A percentile compares a stretch with the other conserved stretches of the same genome.
Conservation (phyloP, 2,797 vertebrate species). For the Phalloptychus januarius region DNA sequence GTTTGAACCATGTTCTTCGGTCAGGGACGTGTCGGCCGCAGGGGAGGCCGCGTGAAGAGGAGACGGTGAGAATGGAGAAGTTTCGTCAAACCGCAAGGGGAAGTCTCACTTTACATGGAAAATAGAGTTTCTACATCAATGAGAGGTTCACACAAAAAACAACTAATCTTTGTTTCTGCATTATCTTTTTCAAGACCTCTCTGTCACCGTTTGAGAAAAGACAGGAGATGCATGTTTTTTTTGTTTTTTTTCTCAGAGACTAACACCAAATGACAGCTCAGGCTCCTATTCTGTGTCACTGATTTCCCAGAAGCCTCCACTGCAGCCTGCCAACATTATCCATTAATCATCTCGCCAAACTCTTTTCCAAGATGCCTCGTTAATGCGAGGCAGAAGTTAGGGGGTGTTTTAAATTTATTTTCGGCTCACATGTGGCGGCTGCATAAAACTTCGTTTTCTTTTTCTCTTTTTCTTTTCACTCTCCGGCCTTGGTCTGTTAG, state of each 20-base stretch:
- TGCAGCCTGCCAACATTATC: slow-evolving; percentile 63
- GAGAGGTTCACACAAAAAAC: background rate
- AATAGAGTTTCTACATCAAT: background rate
- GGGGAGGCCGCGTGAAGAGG: background rate
- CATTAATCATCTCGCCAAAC: slow-evolving; percentile 60
- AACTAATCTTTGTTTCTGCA: background rate
- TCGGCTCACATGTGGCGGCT: slow-evolving; percentile 19
- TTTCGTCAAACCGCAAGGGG: background rate
- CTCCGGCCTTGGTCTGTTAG: background rate
- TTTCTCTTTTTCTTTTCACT: slow-evolving; percentile 6
- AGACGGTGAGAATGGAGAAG: slow-evolving; percentile 14
- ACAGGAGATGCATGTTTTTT: no score
- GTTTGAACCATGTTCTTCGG: slow-evolving; percentile 13
- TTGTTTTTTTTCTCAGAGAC: background rate
- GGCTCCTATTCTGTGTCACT: slow-evolving; percentile 56
- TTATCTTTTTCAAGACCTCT: background rate
- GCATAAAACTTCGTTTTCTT: slow-evolving; percentile 8
- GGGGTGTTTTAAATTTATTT: slow-evolving; percentile 21
- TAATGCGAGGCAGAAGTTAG: slow-evolving; percentile 52
- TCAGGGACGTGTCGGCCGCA: slow-evolving; percentile 25
- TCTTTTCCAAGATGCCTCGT: slow-evolving; percentile 56
- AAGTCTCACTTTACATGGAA: background rate
- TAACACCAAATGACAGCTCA: slow-evolving; percentile 31
- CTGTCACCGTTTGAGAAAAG: background rate
- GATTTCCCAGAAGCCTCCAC: slow-evolving; percentile 67